Conservation (phyloP, 1,140 invertebrate genomes). For the Arion vulgaris region DNA sequence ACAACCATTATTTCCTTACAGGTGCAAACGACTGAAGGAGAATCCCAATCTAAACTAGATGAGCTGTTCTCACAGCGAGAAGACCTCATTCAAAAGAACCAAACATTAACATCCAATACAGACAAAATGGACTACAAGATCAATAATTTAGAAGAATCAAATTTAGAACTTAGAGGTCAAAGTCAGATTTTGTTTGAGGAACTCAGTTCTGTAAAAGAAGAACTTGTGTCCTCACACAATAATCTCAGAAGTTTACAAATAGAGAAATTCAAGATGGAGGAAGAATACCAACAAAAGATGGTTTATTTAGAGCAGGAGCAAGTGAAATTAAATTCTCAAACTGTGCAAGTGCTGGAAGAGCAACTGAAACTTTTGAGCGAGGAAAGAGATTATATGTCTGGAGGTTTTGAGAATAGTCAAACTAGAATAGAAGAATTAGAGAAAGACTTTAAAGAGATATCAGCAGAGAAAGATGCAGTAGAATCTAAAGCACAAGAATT, state of each 20-base stretch:
- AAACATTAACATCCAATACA: slow-evolving; percentile 42
- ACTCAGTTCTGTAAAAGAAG: slow-evolving; percentile 7
- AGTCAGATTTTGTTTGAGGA: slow-evolving; percentile 22
- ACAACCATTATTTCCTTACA: too few relatives aligned
- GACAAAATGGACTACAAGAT: slow-evolving; percentile 30
- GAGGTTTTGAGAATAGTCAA: neutral
- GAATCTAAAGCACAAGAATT: slow-evolving; percentile 3
- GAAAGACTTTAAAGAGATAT: neutral
- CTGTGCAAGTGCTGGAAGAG: neutral
- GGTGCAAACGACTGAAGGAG: slow-evolving; percentile 26
- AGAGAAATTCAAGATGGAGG: slow-evolving; percentile 9
- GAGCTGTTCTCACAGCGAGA: slow-evolving; percentile 34
- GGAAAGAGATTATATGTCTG: neutral
- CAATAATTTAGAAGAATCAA: slow-evolving; percentile 36
- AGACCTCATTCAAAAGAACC: slow-evolving; percentile 24
- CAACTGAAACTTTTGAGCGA: neutral
- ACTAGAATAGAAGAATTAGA: slow-evolving; percentile 43
- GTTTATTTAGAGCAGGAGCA: neutral
- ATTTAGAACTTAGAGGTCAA: slow-evolving; percentile 31
- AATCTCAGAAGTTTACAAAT: neutral
- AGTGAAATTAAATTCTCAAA: neutral
- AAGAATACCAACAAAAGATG: slow-evolving; percentile 41
- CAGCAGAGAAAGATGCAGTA: slow-evolving; percentile 29
- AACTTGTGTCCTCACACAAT: neutral
- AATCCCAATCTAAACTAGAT: slow-evolving; percentile 26